Evolutionary conservation across 2,888 invertebrate species (phyloP), one percentile per base, ranked within the genome.

Genomic region (Catotricha subobsoleta): DNA sequence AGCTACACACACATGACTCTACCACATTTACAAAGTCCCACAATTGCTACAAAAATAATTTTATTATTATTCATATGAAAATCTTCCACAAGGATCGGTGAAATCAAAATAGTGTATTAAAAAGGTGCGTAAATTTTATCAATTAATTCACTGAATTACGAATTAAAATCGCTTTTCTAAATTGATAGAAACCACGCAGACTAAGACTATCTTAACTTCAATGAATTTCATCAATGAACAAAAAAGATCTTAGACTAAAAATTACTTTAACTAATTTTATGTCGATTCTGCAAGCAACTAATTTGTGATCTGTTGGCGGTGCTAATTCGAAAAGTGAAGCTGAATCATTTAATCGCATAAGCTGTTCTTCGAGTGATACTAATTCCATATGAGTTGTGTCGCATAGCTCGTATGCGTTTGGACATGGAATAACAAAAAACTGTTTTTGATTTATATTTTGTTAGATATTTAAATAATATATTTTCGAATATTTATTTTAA

Each of bases 21-120:
- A 91, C 82, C 46, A 92, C 75, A 51, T 71, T 68, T 41, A 86
- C 79, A 61, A 88, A 91, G 62, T 95, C 92, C 94, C 94, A 95
- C 13, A 92, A 66, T 62, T 77, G 76, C 71, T 81, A 59, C 2
- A 44, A 47, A 48, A 44, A 43, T 15, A 43, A 25, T 4, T 41
- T 27, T 34, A 42, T 15, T 15, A 39, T 19, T 40, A 10, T 15
- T 40, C 5, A 15, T 15, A n/a, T n/a, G n/a, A n/a, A n/a, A n/a
- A n/a, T n/a, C n/a, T n/a, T n/a, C n/a, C n/a, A n/a, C n/a, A n/a
- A n/a, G n/a, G n/a, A n/a, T n/a, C n/a, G n/a, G n/a, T n/a, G n/a
- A n/a, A n/a, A n/a, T n/a, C n/a, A n/a, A n/a, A n/a, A n/a, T n/a
- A n/a, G n/a, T n/a, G n/a, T n/a, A n/a, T n/a, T n/a, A n/a, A n/a